A percentile compares a stretch with the other conserved stretches of the same genome.
These are phyloP conservation scores for Gouania willdenowi DNA, from an alignment of 2,797 vertebrate species.

Conservation along the genomic window DNA sequence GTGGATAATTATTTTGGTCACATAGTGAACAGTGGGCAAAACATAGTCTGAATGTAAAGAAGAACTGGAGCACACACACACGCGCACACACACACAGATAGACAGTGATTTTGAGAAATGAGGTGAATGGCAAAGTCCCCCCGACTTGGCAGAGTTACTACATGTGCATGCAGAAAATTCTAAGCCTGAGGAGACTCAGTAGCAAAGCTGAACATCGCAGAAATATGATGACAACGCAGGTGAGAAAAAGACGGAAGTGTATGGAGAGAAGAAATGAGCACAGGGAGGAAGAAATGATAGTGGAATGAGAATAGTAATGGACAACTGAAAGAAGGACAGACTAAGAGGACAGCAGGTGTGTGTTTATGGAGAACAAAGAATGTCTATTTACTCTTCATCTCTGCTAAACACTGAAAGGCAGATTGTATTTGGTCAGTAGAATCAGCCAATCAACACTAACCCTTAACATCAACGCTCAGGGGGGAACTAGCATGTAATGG, in stretches of 20 bases:
- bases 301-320: not conserved
- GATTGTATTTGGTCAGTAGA: too few relatives aligned
- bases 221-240: not conserved
- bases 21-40: slow-evolving; percentile 19
- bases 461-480: too few relatives aligned
- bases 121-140: slow-evolving; percentile 29
- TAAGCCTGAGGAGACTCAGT: slow-evolving; percentile 37
- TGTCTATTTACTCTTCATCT: too few relatives aligned
- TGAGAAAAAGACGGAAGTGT: not conserved
- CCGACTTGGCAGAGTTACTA: slow-evolving; percentile 37
- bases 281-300: not conserved
- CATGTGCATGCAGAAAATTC: slow-evolving; percentile 39
- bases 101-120: slow-evolving; percentile 51
- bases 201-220: slow-evolving; percentile 20
- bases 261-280: not conserved
- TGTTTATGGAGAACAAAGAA: too few relatives aligned
- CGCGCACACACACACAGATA: slow-evolving; percentile 18
- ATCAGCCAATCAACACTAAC: too few relatives aligned
- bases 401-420: too few relatives aligned
- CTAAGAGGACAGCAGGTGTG: not conserved
- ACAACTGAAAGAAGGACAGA: too few relatives aligned
- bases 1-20: too few relatives aligned
- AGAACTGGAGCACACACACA: not conserved
- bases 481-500: too few relatives aligned
- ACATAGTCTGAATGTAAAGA: slow-evolving; percentile 1